These are phyloP conservation scores for Basileuterus tristriatus DNA, from an alignment of 2,797 vertebrate species.

Conservation along the genomic window DNA sequence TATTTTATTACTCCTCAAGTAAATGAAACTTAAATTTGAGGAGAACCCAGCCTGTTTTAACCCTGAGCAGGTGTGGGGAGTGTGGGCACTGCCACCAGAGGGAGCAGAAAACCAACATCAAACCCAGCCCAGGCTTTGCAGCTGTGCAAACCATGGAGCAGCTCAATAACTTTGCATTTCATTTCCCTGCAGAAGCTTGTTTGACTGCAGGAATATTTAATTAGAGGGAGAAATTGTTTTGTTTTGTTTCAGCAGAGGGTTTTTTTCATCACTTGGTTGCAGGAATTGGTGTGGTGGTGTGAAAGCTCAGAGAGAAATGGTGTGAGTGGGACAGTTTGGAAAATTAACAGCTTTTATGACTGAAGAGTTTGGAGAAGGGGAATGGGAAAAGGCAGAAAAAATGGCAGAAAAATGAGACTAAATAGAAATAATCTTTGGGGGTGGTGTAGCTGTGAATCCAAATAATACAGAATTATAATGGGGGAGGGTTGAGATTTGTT, in stretches of 20 bases:
- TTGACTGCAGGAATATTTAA: neutral
- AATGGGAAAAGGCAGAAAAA: neutral
- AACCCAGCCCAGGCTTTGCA: neutral
- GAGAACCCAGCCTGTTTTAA: too few species aligned
- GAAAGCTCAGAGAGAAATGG: neutral
- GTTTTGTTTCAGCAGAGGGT: neutral
- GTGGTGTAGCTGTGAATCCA: neutral
- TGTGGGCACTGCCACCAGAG: conserved; percentile 23
- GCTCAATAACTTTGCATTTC: neutral
- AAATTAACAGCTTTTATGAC: neutral
- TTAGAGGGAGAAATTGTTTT: neutral
- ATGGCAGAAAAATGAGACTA: neutral
- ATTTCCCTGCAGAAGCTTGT: neutral
- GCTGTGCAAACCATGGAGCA: neutral
- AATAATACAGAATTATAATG: accelerated
- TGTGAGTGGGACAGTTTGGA: neutral
- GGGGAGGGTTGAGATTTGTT: accelerated
- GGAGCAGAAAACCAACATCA: neutral
- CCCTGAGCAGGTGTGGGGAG: too few species aligned
- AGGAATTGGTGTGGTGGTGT: neutral
- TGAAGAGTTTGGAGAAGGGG: neutral
- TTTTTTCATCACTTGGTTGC: neutral
- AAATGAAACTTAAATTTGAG: neutral
- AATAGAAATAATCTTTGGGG: neutral
- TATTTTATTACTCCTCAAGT: neutral